Base-by-base conservation (phyloP, 2,888 invertebrate genomes). In the Iselma pallidipennis region DNA sequence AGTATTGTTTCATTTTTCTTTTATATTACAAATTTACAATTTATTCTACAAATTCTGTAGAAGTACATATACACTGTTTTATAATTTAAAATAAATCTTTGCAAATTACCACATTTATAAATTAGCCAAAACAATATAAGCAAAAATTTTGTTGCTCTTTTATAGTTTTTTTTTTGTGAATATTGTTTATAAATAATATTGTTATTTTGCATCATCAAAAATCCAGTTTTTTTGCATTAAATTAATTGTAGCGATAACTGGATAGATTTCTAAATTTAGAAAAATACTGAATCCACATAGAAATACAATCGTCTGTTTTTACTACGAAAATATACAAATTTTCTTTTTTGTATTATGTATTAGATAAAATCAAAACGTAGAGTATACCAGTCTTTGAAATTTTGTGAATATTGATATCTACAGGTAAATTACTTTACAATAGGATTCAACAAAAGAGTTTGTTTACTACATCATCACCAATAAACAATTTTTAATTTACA, bases 1-100 rank as follows among this genome's bases (percentile, higher is more conserved):
- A 45, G 45, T 45, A 28, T 2, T 28, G 23, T 23, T 45, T 45
- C 10, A n/a, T n/a, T n/a, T n/a, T n/a, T n/a, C n/a, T n/a, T 45
- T 45, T 66, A 70, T 67, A 63, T 68, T 71, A 70, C 68, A 69
- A 71, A 70, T 70, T 67, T 71, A 71, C 69, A 69, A 59, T 61
- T 55, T 55, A 54, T 50, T 60, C 69, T 62, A 66, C 63, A 60
- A 56, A 50, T 54, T 62, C 61, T 66, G 66, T 66, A 68, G 63
- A 59, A 60, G 49, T 55, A 64, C 59, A 66, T 64, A 62, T 65
- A 63, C 57, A 66, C 60, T 66, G 65, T 67, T 65, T 67, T 69
- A 69, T 67, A 67, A 56, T 52, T 61, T 63, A 51, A 55, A 49
- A 55, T 62, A 49, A 56, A 59, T 63, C 56, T 66, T 52, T 54